phyloP scores from a whole-genome alignment of 2,113 vertebrate species.

The Myiagra hebetior region DNA sequence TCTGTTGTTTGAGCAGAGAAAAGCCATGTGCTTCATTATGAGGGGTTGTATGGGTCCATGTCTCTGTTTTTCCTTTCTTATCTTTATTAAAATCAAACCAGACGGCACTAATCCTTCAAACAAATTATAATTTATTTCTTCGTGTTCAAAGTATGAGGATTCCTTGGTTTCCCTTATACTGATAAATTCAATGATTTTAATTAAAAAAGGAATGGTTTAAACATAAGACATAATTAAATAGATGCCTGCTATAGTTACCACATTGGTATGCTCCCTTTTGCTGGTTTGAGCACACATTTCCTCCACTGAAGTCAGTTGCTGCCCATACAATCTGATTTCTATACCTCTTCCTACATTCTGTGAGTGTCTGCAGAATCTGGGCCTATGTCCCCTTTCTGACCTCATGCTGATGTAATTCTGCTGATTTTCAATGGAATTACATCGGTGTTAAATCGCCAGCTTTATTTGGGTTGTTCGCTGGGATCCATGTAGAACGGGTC shows the following conservation, averaged over 20 bases:
- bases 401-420: slow-evolving; percentile 31
- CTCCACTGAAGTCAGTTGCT: neutral
- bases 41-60: slow-evolving; percentile 33
- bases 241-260: slow-evolving; percentile 53
- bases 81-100: slow-evolving; percentile 77
- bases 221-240: slow-evolving; percentile 56
- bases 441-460: neutral
- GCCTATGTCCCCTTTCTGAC: slow-evolving; percentile 27
- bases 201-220: slow-evolving; percentile 69
- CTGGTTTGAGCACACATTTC: slow-evolving; percentile 11
- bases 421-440: slow-evolving; percentile 46
- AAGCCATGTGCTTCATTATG: slow-evolving; percentile 31
- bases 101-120: slow-evolving; percentile 61
- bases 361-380: slow-evolving; percentile 21
- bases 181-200: slow-evolving; percentile 73
- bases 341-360: slow-evolving; percentile 27
- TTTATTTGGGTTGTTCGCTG: slow-evolving; percentile 7
- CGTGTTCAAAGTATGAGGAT: slow-evolving; percentile 54
- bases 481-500: neutral
- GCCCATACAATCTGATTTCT: slow-evolving; percentile 45
- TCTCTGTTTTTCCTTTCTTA: slow-evolving; percentile 66
- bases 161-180: slow-evolving; percentile 53
- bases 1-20: slow-evolving; percentile 49
- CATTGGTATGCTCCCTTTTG: neutral
- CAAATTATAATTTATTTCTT: slow-evolving; percentile 72